A percentile compares a stretch with the other conserved stretches of the same genome.
These are phyloP conservation scores for Euschistus heros DNA, from an alignment of 1,140 invertebrate genomes.

Conservation along the genomic window DNA sequence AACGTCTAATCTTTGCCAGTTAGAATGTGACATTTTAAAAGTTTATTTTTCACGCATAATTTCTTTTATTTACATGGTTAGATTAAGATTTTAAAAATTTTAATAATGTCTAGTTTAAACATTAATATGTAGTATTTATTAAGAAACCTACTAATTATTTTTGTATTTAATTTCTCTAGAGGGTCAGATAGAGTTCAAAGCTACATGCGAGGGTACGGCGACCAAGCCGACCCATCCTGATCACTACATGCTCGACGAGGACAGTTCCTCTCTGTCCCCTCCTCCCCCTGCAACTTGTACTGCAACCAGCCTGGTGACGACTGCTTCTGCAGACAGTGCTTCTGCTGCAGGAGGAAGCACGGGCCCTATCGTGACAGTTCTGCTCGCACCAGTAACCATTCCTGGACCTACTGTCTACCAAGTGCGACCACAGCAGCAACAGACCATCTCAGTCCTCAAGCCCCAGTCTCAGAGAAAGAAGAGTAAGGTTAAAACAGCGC, in stretches of 20 bases:
- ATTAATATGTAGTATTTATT: too few species aligned
- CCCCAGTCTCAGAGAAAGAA: conserved; percentile 66
- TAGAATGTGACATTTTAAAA: too few species aligned
- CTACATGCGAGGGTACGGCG: conserved; percentile 76
- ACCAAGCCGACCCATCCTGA: conserved; percentile 71
- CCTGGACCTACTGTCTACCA: conserved; percentile 21
- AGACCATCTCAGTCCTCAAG: conserved; percentile 31
- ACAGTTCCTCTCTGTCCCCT: conserved; percentile 64
- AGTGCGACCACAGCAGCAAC: conserved; percentile 19
- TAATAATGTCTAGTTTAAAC: too few species aligned
- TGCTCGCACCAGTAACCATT: conserved; percentile 24
- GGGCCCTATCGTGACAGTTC: conserved; percentile 49
- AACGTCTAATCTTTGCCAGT: too few species aligned
- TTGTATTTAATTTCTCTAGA: conserved; percentile 41
- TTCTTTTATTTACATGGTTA: too few species aligned
- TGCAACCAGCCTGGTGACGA: conserved; percentile 36
- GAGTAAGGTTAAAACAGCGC: conserved; percentile 65
- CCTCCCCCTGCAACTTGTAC: conserved; percentile 34
- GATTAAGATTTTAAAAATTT: too few species aligned
- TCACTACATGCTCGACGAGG: conserved; percentile 76
- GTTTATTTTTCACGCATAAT: too few species aligned
- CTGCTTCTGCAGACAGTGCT: background rate
- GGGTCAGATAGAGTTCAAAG: conserved; percentile 82
- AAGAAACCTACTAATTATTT: background rate
- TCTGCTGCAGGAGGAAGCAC: conserved; percentile 44